These are phyloP conservation scores for Emydura subglobosa DNA, from an alignment of 2,113 vertebrate genomes.

Conservation along the genomic window DNA sequence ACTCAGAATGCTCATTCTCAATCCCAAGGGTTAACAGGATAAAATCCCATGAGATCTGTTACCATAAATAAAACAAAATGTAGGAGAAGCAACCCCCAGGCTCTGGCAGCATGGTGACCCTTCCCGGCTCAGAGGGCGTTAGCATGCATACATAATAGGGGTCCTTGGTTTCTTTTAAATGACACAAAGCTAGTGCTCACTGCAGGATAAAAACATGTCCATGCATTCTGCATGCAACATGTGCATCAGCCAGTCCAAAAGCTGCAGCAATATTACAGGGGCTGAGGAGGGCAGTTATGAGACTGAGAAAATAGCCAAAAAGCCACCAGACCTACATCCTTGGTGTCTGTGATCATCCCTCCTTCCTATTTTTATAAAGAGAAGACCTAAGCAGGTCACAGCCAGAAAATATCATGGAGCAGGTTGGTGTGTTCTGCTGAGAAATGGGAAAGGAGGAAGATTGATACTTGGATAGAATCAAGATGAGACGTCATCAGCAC, in stretches of 20 bases:
- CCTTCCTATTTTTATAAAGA: background rate
- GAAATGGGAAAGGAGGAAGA: background rate
- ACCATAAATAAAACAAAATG: background rate
- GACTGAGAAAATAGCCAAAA: background rate
- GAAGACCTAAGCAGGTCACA: background rate
- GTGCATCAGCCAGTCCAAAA: accelerated
- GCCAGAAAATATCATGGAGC: background rate
- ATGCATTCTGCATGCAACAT: background rate
- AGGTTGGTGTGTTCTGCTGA: background rate
- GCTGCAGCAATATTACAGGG: background rate
- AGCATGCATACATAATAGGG: background rate
- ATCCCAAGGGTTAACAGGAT: accelerated
- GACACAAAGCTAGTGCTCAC: background rate
- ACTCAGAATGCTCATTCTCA: background rate
- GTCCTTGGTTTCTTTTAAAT: background rate
- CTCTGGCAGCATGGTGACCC: background rate
- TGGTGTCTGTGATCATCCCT: background rate
- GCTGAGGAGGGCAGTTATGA: background rate
- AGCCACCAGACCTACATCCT: background rate
- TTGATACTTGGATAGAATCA: background rate
- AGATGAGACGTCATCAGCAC: background rate
- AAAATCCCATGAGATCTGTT: background rate
- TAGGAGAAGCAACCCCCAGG: background rate
- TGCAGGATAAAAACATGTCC: background rate
- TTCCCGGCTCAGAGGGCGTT: background rate